phyloP scores from a whole-genome alignment of 2,797 vertebrate genomes.

The Karalla daura region DNA sequence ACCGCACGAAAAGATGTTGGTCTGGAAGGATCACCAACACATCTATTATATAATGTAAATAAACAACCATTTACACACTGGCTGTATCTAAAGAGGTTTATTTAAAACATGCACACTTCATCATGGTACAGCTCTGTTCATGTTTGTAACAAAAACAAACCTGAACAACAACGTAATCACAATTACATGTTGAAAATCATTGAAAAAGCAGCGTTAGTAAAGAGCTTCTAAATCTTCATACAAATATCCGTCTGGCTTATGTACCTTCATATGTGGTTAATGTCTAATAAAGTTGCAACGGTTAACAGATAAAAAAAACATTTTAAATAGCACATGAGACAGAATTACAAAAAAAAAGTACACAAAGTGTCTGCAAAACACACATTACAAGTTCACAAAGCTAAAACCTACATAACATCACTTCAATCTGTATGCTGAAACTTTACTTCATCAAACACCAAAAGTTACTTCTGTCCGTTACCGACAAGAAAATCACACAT shows the following conservation, averaged over 20 bases:
- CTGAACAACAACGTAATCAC: constrained; percentile 6
- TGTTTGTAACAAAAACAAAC: constrained; percentile 15
- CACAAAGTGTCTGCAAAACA: background rate
- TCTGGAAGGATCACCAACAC: background rate
- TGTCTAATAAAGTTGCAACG: background rate
- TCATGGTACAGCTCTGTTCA: background rate
- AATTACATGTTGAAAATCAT: constrained; percentile 2
- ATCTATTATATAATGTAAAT: background rate
- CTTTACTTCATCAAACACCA: constrained; percentile 12
- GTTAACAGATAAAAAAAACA: background rate
- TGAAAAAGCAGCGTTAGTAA: background rate
- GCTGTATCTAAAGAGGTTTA: constrained; percentile 44
- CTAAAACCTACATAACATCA: background rate
- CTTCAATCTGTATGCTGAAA: constrained; percentile 22
- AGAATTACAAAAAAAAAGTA: constrained; percentile 4
- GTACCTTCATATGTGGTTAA: background rate
- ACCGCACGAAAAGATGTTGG: no score
- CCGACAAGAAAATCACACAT: constrained; percentile 10
- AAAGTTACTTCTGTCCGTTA: constrained; percentile 23
- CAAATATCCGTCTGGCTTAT: background rate
- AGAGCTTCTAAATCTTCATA: background rate
- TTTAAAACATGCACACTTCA: constrained; percentile 34
- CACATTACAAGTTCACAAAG: background rate
- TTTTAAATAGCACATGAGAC: constrained; percentile 33
- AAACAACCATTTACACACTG: background rate